phyloP scores from a whole-genome alignment of 2,797 vertebrate species.

The Rhinogobio ventralis region DNA sequence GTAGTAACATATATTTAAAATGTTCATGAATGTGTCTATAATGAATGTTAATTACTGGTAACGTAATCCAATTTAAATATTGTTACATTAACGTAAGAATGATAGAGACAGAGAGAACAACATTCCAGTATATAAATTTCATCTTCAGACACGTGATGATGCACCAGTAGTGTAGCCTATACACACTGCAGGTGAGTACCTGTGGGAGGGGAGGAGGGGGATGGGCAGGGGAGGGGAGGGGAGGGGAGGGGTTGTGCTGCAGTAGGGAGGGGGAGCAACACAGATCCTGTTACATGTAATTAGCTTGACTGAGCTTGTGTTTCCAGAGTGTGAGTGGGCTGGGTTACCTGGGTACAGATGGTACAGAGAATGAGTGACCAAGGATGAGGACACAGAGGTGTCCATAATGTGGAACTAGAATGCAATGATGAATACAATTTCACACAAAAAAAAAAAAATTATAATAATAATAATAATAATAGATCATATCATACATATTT shows the following conservation, averaged over 20 bases:
- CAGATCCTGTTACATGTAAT: constrained; percentile 53
- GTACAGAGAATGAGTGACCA: background rate
- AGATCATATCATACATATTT: no score
- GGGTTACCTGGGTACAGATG: constrained; percentile 26
- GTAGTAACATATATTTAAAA: background rate
- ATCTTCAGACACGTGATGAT: constrained; percentile 69
- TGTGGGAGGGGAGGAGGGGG: background rate
- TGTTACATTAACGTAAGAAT: background rate
- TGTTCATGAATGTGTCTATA: background rate
- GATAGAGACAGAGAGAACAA: background rate
- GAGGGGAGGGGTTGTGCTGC: constrained; percentile 21
- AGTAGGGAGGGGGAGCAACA: constrained; percentile 32
- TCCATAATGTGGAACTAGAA: background rate
- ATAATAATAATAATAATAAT: no score
- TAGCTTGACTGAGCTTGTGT: constrained; percentile 52
- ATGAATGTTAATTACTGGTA: background rate
- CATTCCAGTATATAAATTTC: constrained; percentile 58
- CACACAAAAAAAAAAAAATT: background rate
- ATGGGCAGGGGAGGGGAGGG: background rate
- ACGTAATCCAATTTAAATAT: background rate
- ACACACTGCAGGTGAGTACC: constrained; percentile 30
- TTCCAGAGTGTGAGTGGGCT: constrained; percentile 35
- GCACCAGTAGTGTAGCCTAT: constrained; percentile 7
- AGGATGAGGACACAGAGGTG: background rate
- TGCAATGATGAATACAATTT: background rate